These are phyloP conservation scores for Scaptomyza flava DNA, from an alignment of 2,888 invertebrate species.

Conservation along the genomic window DNA sequence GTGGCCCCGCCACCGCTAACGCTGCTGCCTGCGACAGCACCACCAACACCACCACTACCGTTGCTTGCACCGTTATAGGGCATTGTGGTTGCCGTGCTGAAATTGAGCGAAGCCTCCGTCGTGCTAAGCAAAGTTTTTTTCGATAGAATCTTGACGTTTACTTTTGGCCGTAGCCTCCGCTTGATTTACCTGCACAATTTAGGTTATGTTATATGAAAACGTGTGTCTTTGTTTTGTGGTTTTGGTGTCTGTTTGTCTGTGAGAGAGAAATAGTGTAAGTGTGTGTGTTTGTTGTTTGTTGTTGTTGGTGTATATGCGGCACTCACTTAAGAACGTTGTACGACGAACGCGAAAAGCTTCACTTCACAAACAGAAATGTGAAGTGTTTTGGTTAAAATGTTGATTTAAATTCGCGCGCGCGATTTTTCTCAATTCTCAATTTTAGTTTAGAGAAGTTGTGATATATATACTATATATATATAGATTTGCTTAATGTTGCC, in stretches of 20 bases:
- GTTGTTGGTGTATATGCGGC: conserved; percentile 5
- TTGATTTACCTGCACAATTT: conserved; percentile 21
- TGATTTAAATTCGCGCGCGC: conserved; percentile 38
- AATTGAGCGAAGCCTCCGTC: conserved; percentile 76
- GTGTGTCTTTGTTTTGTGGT: neutral
- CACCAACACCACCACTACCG: conserved; percentile 78
- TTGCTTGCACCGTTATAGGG: conserved; percentile 83
- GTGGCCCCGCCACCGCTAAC: conserved; percentile 82
- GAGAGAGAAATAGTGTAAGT: neutral
- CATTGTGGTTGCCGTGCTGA: conserved; percentile 81
- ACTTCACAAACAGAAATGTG: neutral
- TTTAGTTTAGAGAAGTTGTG: conserved; percentile 11
- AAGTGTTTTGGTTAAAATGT: conserved; percentile 25
- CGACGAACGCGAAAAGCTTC: conserved; percentile 14
- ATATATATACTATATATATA: neutral
- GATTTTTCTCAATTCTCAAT: conserved; percentile 16
- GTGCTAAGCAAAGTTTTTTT: conserved; percentile 72
- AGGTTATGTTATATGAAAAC: conserved; percentile 3
- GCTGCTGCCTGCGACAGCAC: conserved; percentile 72
- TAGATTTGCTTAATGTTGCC: conserved; percentile 32
- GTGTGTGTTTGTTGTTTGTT: conserved; percentile 2
- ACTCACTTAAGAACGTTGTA: neutral
- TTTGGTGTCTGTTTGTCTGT: conserved; percentile 6
- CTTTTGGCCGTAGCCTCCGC: conserved; percentile 60
- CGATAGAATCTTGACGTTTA: conserved; percentile 81